Evolutionary conservation across 2,888 invertebrate genomes (phyloP).

Genomic region (Troides helena): DNA sequence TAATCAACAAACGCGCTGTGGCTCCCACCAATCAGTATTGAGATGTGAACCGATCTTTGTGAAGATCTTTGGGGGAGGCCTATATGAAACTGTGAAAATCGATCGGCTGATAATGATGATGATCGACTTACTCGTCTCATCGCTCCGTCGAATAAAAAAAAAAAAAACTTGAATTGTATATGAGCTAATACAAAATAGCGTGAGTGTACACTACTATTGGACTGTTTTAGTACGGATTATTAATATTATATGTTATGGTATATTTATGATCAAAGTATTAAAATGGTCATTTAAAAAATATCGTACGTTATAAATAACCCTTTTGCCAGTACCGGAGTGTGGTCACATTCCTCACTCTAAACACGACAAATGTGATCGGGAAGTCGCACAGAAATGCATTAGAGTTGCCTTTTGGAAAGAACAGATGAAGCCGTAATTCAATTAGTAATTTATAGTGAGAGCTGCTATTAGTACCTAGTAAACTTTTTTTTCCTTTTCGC

Average conservation of each 20-base stretch:
- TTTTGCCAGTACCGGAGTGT: constrained; percentile 7
- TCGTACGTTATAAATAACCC: constrained; percentile 4
- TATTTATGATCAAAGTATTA: neutral
- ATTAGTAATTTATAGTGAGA: constrained; percentile 9
- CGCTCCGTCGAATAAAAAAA: no score
- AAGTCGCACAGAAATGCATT: constrained; percentile 15
- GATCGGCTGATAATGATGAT: neutral
- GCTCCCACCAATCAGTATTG: no score
- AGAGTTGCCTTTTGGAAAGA: neutral
- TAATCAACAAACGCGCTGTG: no score
- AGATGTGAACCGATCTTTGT: no score
- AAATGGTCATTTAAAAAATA: constrained; percentile 1
- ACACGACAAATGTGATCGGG: constrained; percentile 16
- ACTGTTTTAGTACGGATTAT: no score
- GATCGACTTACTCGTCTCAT: no score
- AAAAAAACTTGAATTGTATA: no score
- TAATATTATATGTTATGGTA: neutral
- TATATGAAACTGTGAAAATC: neutral
- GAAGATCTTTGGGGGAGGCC: neutral
- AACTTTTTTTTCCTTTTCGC: no score
- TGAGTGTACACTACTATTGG: no score
- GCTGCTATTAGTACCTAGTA: neutral
- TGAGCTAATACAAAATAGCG: no score
- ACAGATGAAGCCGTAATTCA: neutral
- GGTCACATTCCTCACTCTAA: constrained; percentile 17